phyloP scores from a whole-genome alignment of 2,797 vertebrate genomes.

The Anabacerthia variegaticeps region DNA sequence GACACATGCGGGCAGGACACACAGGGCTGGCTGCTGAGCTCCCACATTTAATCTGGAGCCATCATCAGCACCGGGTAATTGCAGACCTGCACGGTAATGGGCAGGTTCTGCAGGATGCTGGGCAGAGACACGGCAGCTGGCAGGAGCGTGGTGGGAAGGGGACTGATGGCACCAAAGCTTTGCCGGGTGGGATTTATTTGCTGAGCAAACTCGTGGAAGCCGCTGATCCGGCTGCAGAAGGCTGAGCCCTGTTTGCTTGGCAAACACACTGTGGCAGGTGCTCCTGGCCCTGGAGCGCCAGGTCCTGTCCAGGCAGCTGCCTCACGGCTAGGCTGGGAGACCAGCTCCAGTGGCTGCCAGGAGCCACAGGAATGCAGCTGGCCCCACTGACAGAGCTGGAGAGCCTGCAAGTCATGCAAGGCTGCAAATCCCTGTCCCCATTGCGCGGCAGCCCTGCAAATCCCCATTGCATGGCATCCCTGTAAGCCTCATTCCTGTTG shows the following conservation, averaged over 20 bases:
- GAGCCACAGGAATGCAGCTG: neutral
- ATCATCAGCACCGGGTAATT: neutral
- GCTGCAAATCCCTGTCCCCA: neutral
- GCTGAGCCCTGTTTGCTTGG: neutral
- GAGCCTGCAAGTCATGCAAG: neutral
- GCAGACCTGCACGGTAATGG: neutral
- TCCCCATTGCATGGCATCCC: neutral
- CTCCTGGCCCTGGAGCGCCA: neutral
- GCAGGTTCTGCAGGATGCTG: neutral
- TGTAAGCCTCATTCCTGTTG: neutral
- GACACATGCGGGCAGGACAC: neutral
- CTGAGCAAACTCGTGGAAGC: neutral
- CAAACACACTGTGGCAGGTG: neutral
- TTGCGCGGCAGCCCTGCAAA: neutral
- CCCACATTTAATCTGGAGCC: neutral
- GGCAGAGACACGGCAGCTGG: neutral
- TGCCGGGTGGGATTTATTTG: conserved; percentile 4
- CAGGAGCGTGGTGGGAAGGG: neutral
- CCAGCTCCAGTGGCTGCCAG: neutral
- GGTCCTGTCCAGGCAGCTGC: neutral
- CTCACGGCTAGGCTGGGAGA: neutral
- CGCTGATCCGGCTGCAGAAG: neutral
- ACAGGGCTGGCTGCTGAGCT: neutral
- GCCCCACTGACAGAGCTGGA: neutral
- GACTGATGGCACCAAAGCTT: neutral